Percentiles rank a stretch among this genome's conserved stretches.
Evolutionary conservation across 2,888 invertebrate species (phyloP).

Genomic region (Andrena dorsata): DNA sequence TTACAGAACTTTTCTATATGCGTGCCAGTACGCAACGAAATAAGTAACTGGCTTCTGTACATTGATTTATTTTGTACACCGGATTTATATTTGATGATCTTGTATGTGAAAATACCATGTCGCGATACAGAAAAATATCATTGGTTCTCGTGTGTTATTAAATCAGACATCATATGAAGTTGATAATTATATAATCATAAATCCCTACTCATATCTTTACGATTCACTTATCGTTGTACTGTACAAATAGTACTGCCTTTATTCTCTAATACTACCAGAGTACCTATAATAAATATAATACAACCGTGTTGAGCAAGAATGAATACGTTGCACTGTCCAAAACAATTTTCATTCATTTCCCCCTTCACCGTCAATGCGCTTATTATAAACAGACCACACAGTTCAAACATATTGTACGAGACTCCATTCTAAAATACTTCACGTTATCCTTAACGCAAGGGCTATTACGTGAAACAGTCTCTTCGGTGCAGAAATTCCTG

Average conservation of each 20-base stretch:
- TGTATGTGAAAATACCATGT: too few species aligned
- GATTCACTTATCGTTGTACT: slow-evolving; percentile 27
- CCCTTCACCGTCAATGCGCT: not conserved
- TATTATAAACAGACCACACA: slow-evolving; percentile 4
- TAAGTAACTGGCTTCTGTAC: too few species aligned
- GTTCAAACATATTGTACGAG: not conserved
- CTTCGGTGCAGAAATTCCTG: not conserved
- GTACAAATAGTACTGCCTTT: slow-evolving; percentile 28
- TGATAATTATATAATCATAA: too few species aligned
- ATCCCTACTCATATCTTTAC: too few species aligned
- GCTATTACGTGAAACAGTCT: not conserved
- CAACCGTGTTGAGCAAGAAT: slow-evolving; percentile 54
- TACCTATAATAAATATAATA: slow-evolving; percentile 43
- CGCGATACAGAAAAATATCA: too few species aligned
- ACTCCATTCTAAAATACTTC: not conserved
- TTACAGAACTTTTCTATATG: too few species aligned
- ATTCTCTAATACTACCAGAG: not conserved
- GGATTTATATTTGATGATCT: too few species aligned
- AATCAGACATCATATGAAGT: too few species aligned
- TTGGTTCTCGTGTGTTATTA: too few species aligned
- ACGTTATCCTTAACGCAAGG: not conserved
- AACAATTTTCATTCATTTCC: slow-evolving; percentile 8
- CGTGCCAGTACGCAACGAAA: too few species aligned
- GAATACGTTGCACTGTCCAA: slow-evolving; percentile 9
- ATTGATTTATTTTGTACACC: too few species aligned